Conservation (phyloP, 2,113 vertebrate genomes). For the human region GRCh38 chr6:60328001-60328500, state of each 20-base stretch:
- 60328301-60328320: background rate
- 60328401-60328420: background rate
- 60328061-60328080: conserved; percentile 14
- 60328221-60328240: background rate
- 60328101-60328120: background rate
- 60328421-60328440: background rate
- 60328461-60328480: background rate
- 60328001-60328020: conserved; percentile 40
- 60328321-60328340: background rate
- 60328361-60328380: background rate
- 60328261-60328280: background rate
- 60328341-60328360: background rate
- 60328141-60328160: background rate
- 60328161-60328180: background rate
- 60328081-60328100: background rate
- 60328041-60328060: conserved; percentile 27
- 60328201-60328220: background rate
- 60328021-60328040: background rate
- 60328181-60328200: background rate
- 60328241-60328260: background rate
- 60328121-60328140: conserved; percentile 2
- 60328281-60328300: background rate
- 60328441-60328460: background rate
- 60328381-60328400: background rate
- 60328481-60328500: background rate